Percentiles rank a stretch among this genome's conserved stretches.
Evolutionary conservation across 2,797 vertebrate species (phyloP).

Genomic region (Syngnathus rostellatus): DNA sequence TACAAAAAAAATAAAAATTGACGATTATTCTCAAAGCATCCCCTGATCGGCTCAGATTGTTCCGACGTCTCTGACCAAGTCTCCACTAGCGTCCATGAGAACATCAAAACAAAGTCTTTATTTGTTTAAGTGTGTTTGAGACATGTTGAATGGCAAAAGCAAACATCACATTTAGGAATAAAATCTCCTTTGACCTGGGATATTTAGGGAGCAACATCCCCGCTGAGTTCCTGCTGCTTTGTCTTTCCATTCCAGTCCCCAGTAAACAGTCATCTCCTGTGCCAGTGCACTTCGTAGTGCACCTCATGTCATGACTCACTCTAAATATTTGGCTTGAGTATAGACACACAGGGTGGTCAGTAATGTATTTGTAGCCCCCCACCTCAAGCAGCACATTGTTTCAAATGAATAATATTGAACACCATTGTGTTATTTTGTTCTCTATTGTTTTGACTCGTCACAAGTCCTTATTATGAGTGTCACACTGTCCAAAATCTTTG

Average conservation of each 20-base stretch:
- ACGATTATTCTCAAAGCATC: no score
- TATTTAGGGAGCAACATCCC: slow-evolving; percentile 43
- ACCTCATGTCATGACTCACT: slow-evolving; percentile 27
- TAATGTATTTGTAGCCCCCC: background rate
- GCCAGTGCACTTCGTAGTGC: slow-evolving; percentile 35
- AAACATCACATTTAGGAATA: slow-evolving; percentile 17
- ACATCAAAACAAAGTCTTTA: background rate
- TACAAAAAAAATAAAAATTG: no score
- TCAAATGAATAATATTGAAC: background rate
- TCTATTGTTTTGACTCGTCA: background rate
- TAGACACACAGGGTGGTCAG: slow-evolving; percentile 6
- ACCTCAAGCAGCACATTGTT: background rate
- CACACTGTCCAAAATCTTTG: slow-evolving; percentile 4
- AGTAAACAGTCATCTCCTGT: slow-evolving; percentile 50
- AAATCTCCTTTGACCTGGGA: slow-evolving; percentile 29
- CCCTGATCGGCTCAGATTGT: background rate
- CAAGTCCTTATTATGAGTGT: background rate
- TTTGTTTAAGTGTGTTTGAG: background rate
- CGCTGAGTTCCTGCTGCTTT: slow-evolving; percentile 42
- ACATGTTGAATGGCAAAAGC: background rate
- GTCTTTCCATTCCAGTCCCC: slow-evolving; percentile 43
- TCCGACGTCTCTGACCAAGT: background rate
- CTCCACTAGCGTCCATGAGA: background rate
- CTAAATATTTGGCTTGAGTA: slow-evolving; percentile 52
- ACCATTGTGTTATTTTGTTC: background rate